Evolutionary conservation across 2,113 vertebrate genomes (phyloP), one percentile per base, ranked within the genome.

Genomic region (Cyprinus carpio): DNA sequence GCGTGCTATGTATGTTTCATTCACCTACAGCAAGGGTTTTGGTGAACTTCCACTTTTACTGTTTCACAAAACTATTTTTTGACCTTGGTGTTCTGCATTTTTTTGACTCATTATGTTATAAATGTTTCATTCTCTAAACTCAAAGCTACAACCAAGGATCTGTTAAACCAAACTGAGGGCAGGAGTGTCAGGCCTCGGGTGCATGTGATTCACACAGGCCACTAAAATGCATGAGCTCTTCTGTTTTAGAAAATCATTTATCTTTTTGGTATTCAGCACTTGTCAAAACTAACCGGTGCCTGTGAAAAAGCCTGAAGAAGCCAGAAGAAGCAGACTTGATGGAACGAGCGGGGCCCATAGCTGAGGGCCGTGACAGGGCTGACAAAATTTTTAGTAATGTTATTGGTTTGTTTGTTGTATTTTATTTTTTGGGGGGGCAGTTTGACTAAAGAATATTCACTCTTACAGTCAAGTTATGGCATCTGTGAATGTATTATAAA

Each of bases 251-350:
- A 5, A 71, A 49, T 82, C 5, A 7, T 56, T 78, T 74, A 37
- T 40, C 72, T 58, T 25, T 29, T 40, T 43, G 46, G 71, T 75
- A 16, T 29, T 23, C 27, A 83, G 86, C 31, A 56, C 89, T 88
- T 89, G 86, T 86, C 25, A 87, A 88, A 90, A 88, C 81, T 91
- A 85, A 82, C 87, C 29, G 15, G 0, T 54, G 29, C 46, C 1
- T 88, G 88, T 74, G 81, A 88, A 74, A 77, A 86, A 62, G 23
- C 82, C 31, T 27, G 51, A 77, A 85, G 56, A 86, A 62, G 23
- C 82, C 31, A n/a, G 51, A 77, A 85, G 56, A 43, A 65, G n/a
- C 62, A 56, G 25, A 25, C 29, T 31, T 11, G 58, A 67, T 75
- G 13, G 67, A 69, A 11, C 43, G 58, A 71, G 27, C 3, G 34